These are phyloP conservation scores for Ylistrum balloti DNA, from an alignment of 1,140 invertebrate species.

Conservation along the genomic window DNA sequence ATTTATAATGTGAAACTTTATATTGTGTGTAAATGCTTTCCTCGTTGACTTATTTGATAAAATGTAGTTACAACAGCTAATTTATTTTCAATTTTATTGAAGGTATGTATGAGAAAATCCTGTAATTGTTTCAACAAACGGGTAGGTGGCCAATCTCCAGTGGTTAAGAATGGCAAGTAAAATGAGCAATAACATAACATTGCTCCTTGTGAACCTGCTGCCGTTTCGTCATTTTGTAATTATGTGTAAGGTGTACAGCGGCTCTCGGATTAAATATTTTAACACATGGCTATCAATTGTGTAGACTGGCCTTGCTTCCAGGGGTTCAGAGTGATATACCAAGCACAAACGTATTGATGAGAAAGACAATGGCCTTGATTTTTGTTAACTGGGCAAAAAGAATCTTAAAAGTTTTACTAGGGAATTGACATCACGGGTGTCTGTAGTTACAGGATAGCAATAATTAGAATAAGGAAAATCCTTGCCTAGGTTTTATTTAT, in stretches of 20 bases:
- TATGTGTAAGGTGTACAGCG: not conserved
- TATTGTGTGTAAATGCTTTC: too few relatives aligned
- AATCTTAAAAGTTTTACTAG: not conserved
- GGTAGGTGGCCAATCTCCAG: not conserved
- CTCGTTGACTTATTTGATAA: not conserved
- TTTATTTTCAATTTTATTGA: not conserved
- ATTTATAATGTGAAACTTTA: too few relatives aligned
- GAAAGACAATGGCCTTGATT: not conserved
- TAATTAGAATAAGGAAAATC: not conserved
- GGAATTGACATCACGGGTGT: not conserved
- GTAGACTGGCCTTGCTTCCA: not conserved
- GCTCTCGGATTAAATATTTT: conserved; percentile 18
- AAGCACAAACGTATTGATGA: not conserved
- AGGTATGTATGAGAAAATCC: not conserved
- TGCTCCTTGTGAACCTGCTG: not conserved
- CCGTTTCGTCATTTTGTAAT: not conserved
- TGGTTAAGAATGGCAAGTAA: not conserved
- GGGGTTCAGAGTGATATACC: not conserved
- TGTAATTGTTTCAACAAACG: not conserved
- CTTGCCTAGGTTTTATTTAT: not conserved
- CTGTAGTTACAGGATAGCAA: not conserved
- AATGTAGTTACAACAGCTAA: not conserved
- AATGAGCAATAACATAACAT: conserved; percentile 19
- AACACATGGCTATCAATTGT: not conserved
- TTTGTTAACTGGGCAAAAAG: conserved; percentile 13